Evolutionary conservation across 2,888 invertebrate genomes (phyloP).

Genomic region (Oxytorus armatus): DNA sequence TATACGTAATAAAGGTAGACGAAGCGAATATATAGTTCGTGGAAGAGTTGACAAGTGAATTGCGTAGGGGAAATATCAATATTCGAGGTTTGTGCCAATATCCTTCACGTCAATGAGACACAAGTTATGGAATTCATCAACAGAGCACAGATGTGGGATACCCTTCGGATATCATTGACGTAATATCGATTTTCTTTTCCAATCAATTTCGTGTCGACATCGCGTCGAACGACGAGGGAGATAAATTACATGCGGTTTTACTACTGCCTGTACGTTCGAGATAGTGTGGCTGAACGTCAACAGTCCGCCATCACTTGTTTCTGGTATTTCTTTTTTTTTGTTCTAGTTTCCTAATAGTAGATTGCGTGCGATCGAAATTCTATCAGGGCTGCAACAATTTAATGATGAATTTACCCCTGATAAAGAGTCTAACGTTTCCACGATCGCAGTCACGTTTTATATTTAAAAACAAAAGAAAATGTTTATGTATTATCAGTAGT

Average conservation of each 20-base stretch:
- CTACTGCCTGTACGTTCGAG: neutral
- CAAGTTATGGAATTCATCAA: conserved; percentile 50
- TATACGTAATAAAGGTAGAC: neutral
- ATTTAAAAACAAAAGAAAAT: no score
- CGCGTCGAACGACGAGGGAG: neutral
- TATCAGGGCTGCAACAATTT: no score
- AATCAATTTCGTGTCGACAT: conserved; percentile 27
- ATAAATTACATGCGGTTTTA: conserved; percentile 16
- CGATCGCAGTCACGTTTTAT: no score
- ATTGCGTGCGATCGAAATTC: no score
- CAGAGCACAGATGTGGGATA: conserved; percentile 29
- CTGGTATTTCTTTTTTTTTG: neutral
- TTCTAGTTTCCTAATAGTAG: no score
- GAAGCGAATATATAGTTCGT: neutral
- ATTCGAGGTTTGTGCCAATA: conserved; percentile 31
- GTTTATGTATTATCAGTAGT: no score
- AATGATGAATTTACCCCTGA: no score
- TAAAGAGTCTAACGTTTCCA: no score
- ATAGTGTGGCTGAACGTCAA: neutral
- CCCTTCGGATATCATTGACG: conserved; percentile 23
- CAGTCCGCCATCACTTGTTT: neutral
- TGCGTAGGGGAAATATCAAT: conserved; percentile 16
- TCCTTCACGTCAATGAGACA: conserved; percentile 14
- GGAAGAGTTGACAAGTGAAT: conserved; percentile 9
- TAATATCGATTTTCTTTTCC: conserved; percentile 54